phyloP scores from a whole-genome alignment of 2,888 invertebrate species.

The Nephrotoma guestfalica region DNA sequence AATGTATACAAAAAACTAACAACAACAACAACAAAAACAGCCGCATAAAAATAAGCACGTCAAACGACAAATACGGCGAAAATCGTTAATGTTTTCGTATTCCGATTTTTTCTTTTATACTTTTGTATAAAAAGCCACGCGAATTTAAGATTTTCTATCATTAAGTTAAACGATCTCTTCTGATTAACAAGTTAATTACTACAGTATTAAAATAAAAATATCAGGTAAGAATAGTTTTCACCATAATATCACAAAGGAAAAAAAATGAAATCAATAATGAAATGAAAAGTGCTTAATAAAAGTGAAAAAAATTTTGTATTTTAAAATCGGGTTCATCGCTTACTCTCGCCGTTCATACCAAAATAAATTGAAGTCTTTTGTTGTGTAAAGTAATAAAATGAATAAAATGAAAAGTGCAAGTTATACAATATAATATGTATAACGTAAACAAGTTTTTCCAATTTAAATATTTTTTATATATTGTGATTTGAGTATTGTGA shows the following conservation, averaged over 20 bases:
- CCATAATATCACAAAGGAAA: not conserved
- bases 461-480: not conserved
- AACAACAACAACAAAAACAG: not conserved
- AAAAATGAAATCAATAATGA: not conserved
- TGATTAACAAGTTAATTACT: not conserved
- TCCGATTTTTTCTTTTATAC: not conserved
- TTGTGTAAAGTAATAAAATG: not conserved
- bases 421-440: not conserved
- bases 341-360: not conserved
- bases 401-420: not conserved
- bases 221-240: not conserved
- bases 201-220: not conserved
- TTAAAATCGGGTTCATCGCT: not conserved
- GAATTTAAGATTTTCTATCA: not conserved
- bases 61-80: not conserved
- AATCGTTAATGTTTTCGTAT: not conserved
- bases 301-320: not conserved
- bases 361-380: not conserved
- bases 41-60: not conserved
- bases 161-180: not conserved
- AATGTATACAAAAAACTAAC: not conserved
- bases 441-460: not conserved
- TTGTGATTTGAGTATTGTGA: not conserved
- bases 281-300: not conserved
- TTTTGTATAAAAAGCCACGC: constrained; percentile 1